A percentile compares a stretch with the other conserved stretches of the same genome.
These are phyloP conservation scores for Pseudochirops corinnae DNA, from an alignment of 2,797 vertebrate genomes.

Conservation along the genomic window DNA sequence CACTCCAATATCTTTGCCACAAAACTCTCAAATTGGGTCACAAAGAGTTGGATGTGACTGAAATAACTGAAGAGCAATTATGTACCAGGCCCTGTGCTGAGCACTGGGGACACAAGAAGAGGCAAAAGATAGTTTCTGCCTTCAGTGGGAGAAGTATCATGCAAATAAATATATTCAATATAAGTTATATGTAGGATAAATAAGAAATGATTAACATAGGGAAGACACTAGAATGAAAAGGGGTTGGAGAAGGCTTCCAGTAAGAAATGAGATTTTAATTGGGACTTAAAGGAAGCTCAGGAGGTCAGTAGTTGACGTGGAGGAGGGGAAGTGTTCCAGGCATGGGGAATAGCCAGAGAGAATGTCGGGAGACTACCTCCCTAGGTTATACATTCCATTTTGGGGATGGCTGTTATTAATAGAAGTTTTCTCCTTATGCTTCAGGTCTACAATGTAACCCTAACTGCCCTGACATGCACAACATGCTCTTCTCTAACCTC, in stretches of 20 bases:
- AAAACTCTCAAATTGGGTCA: background rate
- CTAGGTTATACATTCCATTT: background rate
- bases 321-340: background rate
- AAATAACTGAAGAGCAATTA: background rate
- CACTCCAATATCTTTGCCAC: background rate
- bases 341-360: background rate
- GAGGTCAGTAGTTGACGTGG: background rate
- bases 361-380: background rate
- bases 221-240: background rate
- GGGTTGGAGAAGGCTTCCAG: background rate
- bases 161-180: background rate
- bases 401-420: background rate
- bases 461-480: background rate
- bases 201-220: background rate
- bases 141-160: background rate
- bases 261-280: background rate
- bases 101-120: background rate
- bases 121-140: background rate
- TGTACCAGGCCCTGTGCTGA: background rate
- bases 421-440: background rate
- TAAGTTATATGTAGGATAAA: background rate
- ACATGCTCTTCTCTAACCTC: background rate
- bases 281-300: background rate
- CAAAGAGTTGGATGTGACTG: background rate
- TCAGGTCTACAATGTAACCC: background rate